Percentiles rank a stretch among this genome's conserved stretches.
Conservation (phyloP, 2,113 vertebrate genomes). For the Phrynocephalus versicolor region DNA sequence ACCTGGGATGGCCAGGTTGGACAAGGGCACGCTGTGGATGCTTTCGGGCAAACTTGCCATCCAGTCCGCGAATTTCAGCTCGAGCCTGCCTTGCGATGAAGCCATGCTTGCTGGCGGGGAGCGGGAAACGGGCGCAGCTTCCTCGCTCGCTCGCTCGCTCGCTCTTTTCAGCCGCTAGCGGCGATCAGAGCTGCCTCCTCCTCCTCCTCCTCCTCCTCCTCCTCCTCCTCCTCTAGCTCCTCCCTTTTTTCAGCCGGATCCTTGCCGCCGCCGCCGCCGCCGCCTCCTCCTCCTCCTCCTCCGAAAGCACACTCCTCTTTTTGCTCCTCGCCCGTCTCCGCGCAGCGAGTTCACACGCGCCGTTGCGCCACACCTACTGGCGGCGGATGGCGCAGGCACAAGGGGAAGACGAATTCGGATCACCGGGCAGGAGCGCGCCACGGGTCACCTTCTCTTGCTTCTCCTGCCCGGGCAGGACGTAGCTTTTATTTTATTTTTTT, state of each 20-base stretch:
- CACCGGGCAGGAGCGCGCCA: rapidly evolving
- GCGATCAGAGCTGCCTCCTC: too few relatives aligned
- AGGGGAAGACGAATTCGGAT: not conserved
- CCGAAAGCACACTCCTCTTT: too few relatives aligned
- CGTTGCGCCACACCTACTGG: conserved; percentile 74
- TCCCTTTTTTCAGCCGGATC: not conserved
- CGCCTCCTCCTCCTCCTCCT: too few relatives aligned
- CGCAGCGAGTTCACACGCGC: conserved; percentile 40
- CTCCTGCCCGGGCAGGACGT: too few relatives aligned
- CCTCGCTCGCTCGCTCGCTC: not conserved
- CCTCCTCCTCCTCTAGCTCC: not conserved
- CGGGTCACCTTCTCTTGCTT: rapidly evolving
- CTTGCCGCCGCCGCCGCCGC: too few relatives aligned
- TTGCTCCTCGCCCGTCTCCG: not conserved
- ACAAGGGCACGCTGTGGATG: conserved; percentile 88
- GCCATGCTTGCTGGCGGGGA: conserved; percentile 81
- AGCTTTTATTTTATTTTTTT: too few relatives aligned
- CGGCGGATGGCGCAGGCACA: conserved; percentile 72
- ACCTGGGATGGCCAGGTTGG: conserved; percentile 95
- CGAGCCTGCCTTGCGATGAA: conserved; percentile 90
- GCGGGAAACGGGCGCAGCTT: not conserved
- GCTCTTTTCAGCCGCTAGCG: not conserved
- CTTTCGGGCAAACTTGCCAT: conserved; percentile 90
- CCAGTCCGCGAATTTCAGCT: conserved; percentile 91
- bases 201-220: conserved; percentile 15